Conservation (phyloP, 2,888 invertebrate genomes). For the Tupiocoris notatus region DNA sequence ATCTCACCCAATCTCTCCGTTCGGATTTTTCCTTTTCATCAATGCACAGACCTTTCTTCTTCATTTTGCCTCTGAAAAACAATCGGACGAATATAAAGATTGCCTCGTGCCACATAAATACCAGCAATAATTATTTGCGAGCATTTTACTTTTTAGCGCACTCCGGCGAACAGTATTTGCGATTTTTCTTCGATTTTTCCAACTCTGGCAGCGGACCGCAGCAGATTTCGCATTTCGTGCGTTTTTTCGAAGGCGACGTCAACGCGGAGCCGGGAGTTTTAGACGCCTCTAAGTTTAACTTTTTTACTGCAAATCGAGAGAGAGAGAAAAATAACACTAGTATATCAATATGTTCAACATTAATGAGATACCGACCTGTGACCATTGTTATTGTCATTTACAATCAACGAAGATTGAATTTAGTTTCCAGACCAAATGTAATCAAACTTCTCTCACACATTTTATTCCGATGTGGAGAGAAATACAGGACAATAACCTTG, state of each 20-base stretch:
- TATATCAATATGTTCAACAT: too few relatives aligned
- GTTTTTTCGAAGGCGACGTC: conserved; percentile 54
- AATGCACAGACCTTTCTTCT: conserved; percentile 25
- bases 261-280: conserved; percentile 15
- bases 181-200: conserved; percentile 69
- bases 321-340: too few relatives aligned
- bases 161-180: conserved; percentile 71
- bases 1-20: conserved; percentile 27
- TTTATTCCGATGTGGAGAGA: too few relatives aligned
- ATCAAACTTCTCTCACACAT: too few relatives aligned
- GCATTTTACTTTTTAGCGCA: conserved; percentile 65
- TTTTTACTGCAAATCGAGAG: conserved; percentile 57
- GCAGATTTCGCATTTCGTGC: conserved; percentile 71
- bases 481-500: too few relatives aligned
- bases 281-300: conserved; percentile 51
- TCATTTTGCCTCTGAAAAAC: conserved; percentile 22
- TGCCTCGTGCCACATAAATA: too few relatives aligned
- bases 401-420: too few relatives aligned
- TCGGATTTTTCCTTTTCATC: conserved; percentile 28
- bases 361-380: too few relatives aligned
- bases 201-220: conserved; percentile 57
- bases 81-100: too few relatives aligned
- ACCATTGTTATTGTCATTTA: too few relatives aligned
- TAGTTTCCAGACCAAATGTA: too few relatives aligned
- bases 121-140: neutral